A percentile compares a stretch with the other conserved stretches of the same genome.
Evolutionary conservation across 2,888 invertebrate genomes (phyloP).

Genomic region (Cerastis leucographa): DNA sequence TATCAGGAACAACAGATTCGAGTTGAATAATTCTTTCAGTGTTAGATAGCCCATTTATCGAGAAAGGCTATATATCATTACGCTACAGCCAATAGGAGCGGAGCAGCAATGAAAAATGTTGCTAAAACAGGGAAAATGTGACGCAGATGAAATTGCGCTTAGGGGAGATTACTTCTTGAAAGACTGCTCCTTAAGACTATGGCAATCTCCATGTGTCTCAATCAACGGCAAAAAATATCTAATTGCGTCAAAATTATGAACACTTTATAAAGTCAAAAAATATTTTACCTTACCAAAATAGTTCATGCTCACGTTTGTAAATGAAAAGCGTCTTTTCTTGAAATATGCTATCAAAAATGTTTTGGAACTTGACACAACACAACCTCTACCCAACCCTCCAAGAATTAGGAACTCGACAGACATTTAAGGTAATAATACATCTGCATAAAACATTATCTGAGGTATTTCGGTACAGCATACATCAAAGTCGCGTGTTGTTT

Average conservation of each 20-base stretch:
- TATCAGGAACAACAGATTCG: too few species aligned
- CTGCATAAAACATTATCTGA: slow-evolving; percentile 27
- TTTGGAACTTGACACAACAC: background rate
- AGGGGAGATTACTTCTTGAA: too few species aligned
- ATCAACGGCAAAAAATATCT: background rate
- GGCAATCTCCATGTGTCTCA: background rate
- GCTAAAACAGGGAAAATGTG: too few species aligned
- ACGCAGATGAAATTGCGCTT: too few species aligned
- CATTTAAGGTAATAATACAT: slow-evolving; percentile 24
- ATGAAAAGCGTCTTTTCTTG: background rate
- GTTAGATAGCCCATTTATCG: too few species aligned
- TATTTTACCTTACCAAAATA: background rate
- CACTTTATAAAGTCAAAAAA: background rate
- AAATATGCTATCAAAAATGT: background rate
- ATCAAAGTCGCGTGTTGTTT: slow-evolving; percentile 57
- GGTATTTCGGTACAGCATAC: slow-evolving; percentile 23
- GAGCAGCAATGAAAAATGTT: too few species aligned
- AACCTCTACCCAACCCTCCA: background rate
- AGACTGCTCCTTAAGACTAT: background rate
- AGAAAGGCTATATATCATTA: too few species aligned
- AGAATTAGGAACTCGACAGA: background rate
- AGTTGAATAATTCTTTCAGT: too few species aligned
- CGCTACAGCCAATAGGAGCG: too few species aligned
- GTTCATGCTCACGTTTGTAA: background rate
- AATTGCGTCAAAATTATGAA: background rate